Conservation (phyloP, 2,113 vertebrate genomes). For the Stictonetta naevosa region DNA sequence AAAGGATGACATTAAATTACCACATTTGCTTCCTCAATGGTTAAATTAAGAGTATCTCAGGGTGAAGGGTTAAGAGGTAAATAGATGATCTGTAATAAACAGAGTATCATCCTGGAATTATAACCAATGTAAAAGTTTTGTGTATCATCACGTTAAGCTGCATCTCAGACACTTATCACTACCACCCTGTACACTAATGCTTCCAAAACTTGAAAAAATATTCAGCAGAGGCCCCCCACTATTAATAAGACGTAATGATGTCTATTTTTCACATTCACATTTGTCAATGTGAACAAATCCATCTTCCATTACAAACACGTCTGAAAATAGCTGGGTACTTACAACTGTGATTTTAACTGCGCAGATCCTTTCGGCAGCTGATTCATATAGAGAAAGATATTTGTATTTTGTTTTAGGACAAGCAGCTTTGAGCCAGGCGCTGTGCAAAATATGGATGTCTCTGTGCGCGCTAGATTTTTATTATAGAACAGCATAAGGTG, state of each 20-base stretch:
- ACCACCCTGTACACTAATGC: not conserved
- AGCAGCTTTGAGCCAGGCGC: constrained; percentile 82
- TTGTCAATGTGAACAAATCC: not conserved
- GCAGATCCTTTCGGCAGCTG: constrained; percentile 92
- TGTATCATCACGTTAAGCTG: fast-evolving
- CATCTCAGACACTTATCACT: not conserved
- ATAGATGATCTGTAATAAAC: fast-evolving
- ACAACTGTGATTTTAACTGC: constrained; percentile 84
- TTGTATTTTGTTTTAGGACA: constrained; percentile 83
- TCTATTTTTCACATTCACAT: not conserved
- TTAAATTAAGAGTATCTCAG: not conserved
- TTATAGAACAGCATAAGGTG: constrained; percentile 92
- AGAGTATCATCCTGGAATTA: not conserved
- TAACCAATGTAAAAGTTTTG: fast-evolving
- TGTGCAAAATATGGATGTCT: constrained; percentile 87
- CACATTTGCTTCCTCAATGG: not conserved
- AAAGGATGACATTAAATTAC: not conserved
- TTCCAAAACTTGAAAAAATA: not conserved
- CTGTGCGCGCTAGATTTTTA: constrained; percentile 79
- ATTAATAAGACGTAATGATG: fast-evolving
- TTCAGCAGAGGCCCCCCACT: not conserved
- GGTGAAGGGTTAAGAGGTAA: not conserved
- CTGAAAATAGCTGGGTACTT: constrained; percentile 58
- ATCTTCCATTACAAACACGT: not conserved
- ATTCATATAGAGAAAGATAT: constrained; percentile 90